A percentile compares a stretch with the other conserved stretches of the same genome.
Evolutionary conservation across 2,113 vertebrate species (phyloP).

Genomic region (Odontophorus gujanensis): DNA sequence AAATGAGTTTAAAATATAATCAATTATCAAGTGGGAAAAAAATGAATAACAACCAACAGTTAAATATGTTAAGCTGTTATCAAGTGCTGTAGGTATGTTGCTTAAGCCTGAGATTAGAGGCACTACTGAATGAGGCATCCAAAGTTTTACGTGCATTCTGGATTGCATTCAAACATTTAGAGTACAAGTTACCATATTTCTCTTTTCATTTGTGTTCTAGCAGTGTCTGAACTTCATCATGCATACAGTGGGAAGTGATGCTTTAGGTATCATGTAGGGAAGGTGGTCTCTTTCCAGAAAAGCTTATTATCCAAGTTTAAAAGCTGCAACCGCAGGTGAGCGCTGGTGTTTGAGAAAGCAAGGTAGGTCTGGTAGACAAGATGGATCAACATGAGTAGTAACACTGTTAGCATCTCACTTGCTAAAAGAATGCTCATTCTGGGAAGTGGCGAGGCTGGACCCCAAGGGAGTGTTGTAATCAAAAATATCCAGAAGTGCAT

Average conservation of each 20-base stretch:
- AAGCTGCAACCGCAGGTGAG: neutral
- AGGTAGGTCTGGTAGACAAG: neutral
- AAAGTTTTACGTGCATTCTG: neutral
- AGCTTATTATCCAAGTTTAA: neutral
- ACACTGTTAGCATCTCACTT: neutral
- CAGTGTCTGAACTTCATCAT: neutral
- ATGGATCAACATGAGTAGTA: neutral
- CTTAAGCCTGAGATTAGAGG: neutral
- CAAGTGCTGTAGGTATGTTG: neutral
- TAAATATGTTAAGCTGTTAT: neutral
- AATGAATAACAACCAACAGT: neutral
- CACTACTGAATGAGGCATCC: neutral
- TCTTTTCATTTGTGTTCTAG: neutral
- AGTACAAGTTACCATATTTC: neutral
- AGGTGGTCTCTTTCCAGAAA: neutral
- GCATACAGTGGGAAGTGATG: neutral
- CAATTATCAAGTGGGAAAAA: neutral
- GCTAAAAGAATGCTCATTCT: neutral
- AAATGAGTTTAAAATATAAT: neutral
- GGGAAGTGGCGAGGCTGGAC: rapidly evolving
- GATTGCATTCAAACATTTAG: neutral
- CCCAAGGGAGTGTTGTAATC: neutral
- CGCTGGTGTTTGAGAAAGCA: neutral
- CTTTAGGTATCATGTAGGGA: neutral
- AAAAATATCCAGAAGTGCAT: neutral